These are phyloP conservation scores for Manacus vitellinus DNA, from an alignment of 2,113 vertebrate species.

Conservation along the genomic window DNA sequence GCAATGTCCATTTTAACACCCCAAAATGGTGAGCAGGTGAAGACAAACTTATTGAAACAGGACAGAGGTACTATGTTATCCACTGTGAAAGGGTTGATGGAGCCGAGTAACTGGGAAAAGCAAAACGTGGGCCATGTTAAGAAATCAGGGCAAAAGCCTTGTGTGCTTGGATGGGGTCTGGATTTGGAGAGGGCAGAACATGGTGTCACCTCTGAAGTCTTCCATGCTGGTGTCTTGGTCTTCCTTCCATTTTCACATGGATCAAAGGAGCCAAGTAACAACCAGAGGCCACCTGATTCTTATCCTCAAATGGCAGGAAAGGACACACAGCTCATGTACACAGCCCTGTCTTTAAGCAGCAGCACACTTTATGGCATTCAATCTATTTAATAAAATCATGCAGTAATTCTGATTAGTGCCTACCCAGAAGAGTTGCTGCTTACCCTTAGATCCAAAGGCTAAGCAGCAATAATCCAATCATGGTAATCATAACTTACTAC, in stretches of 20 bases:
- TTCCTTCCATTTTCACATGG: not conserved
- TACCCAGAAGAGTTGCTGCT: slow-evolving; percentile 37
- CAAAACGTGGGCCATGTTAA: not conserved
- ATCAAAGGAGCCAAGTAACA: not conserved
- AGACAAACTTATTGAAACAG: not conserved
- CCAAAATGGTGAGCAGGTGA: not conserved
- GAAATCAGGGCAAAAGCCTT: not conserved
- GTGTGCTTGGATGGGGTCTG: not conserved
- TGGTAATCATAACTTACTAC: slow-evolving; percentile 38
- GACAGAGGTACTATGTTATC: not conserved
- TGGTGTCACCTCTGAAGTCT: not conserved
- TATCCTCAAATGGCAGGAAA: not conserved
- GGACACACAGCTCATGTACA: accelerated
- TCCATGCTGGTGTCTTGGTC: not conserved
- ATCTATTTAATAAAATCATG: slow-evolving; percentile 19
- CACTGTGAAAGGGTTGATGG: not conserved
- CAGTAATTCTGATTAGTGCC: slow-evolving; percentile 33
- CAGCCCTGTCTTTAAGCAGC: not conserved
- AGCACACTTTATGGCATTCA: not conserved
- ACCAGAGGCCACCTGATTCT: not conserved
- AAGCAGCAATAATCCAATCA: slow-evolving; percentile 56
- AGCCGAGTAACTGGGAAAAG: not conserved
- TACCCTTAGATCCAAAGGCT: slow-evolving; percentile 58
- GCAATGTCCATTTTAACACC: not conserved
- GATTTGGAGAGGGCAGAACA: not conserved